Percentiles rank a stretch among this genome's conserved stretches.
Evolutionary conservation across 2,113 vertebrate genomes (phyloP).

Genomic region (Sorex fumeus): DNA sequence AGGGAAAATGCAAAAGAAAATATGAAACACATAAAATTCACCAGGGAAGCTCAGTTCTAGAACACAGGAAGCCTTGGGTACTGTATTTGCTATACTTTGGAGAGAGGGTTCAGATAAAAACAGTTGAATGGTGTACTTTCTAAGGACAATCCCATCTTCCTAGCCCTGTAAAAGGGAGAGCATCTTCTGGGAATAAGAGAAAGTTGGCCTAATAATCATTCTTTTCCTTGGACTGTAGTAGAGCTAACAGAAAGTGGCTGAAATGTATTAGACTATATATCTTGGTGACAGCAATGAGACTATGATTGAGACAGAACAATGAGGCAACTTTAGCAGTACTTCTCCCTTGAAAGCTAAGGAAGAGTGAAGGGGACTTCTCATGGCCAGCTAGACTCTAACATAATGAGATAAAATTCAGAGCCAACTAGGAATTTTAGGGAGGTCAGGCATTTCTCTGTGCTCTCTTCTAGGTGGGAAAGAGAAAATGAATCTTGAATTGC

Average conservation of each 20-base stretch:
- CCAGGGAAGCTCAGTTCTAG: background rate
- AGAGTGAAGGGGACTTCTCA: background rate
- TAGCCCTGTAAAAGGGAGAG: background rate
- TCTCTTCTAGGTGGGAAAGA: background rate
- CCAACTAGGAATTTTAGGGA: background rate
- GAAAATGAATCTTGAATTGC: conserved; percentile 51
- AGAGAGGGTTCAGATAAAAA: background rate
- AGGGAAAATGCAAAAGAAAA: conserved; percentile 26
- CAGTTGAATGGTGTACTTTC: background rate
- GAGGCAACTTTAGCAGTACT: background rate
- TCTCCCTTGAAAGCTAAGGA: background rate
- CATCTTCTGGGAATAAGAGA: background rate
- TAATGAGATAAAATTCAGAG: background rate
- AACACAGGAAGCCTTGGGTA: background rate
- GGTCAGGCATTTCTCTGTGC: background rate
- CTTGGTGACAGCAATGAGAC: background rate
- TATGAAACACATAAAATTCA: background rate
- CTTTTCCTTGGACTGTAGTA: background rate
- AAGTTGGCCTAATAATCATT: background rate
- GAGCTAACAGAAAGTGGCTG: background rate
- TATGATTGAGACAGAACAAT: background rate
- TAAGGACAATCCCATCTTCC: background rate
- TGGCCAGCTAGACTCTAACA: background rate
- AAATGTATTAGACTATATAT: background rate
- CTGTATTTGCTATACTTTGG: background rate